Evolutionary conservation across 1,140 invertebrate species (phyloP).

Genomic region (Drosophila watanabei): DNA sequence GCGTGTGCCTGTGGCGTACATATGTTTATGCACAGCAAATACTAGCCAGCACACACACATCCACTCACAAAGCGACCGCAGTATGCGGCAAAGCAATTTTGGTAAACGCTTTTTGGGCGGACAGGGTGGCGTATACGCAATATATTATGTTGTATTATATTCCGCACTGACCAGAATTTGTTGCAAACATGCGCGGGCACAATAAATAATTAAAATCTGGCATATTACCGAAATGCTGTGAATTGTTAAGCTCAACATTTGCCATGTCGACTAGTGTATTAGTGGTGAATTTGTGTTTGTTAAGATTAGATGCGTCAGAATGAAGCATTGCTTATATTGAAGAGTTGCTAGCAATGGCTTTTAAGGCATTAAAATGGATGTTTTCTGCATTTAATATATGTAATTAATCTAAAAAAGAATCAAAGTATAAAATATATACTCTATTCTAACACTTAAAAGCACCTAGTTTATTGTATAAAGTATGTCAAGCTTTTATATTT

Average conservation of each 20-base stretch:
- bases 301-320: background rate
- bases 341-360: background rate
- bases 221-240: conserved; percentile 10
- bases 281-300: conserved; percentile 16
- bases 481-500: conserved; percentile 2
- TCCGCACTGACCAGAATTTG: conserved; percentile 46
- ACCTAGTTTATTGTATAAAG: background rate
- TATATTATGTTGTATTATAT: conserved; percentile 57
- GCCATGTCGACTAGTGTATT: conserved; percentile 39
- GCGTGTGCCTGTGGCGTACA: conserved; percentile 30
- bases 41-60: background rate
- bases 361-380: background rate
- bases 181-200: conserved; percentile 12
- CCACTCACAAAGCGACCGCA: conserved; percentile 60
- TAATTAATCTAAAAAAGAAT: background rate
- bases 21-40: conserved; percentile 24
- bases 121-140: conserved; percentile 62
- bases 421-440: no score
- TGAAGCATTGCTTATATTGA: background rate
- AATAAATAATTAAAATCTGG: conserved; percentile 61
- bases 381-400: background rate
- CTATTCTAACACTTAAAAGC: no score
- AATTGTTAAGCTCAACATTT: conserved; percentile 39
- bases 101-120: conserved; percentile 48
- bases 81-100: conserved; percentile 67